Conservation (phyloP, 2,888 invertebrate species). For the Lasioglossum zephyrum region DNA sequence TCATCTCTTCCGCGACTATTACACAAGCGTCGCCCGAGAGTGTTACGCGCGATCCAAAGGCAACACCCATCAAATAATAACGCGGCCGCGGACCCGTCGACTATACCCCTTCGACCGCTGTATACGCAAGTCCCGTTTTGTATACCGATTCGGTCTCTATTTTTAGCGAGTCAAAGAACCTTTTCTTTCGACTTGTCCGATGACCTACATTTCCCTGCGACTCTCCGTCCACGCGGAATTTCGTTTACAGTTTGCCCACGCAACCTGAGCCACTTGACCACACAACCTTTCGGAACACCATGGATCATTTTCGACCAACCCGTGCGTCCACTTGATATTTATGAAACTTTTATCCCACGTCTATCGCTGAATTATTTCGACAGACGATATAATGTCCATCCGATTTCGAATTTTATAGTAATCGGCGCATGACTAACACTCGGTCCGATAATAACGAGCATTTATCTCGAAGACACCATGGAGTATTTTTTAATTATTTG, state of each 20-base stretch:
- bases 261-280: not conserved
- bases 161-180: constrained; percentile 79
- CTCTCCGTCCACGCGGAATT: not conserved
- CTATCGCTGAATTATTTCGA: too few species aligned
- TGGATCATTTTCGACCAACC: not conserved
- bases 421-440: too few species aligned
- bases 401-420: too few species aligned
- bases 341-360: not conserved
- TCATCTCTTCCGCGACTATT: not conserved
- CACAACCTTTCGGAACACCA: not conserved
- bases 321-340: not conserved
- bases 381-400: too few species aligned
- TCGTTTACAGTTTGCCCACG: constrained; percentile 3
- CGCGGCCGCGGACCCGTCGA: constrained; percentile 67
- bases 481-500: too few species aligned
- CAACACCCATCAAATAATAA: constrained; percentile 65
- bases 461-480: too few species aligned
- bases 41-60: constrained; percentile 15
- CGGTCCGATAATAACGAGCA: too few species aligned
- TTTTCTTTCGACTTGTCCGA: constrained; percentile 64
- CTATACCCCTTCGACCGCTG: constrained; percentile 32
- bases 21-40: not conserved
- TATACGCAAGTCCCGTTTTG: constrained; percentile 24
- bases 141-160: constrained; percentile 71
- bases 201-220: constrained; percentile 72